phyloP scores from a whole-genome alignment of 2,888 invertebrate species.

The Fissipunctia ypsillon region DNA sequence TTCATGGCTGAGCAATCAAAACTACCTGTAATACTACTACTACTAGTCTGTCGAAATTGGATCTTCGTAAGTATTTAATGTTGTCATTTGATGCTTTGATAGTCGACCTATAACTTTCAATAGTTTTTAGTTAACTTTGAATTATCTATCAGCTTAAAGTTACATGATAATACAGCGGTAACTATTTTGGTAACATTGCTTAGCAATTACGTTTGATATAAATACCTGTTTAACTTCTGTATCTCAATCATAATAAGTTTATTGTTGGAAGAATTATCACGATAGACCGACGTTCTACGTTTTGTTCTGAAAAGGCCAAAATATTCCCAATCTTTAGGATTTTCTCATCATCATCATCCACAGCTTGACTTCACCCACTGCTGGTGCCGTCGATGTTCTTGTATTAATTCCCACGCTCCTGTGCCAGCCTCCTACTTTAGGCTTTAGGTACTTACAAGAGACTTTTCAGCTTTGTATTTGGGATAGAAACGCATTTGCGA shows the following conservation, averaged over 20 bases:
- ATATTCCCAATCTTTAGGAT: not conserved
- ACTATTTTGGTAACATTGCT: not conserved
- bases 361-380: too few species aligned
- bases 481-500: not conserved
- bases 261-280: not conserved
- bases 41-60: slow-evolving; percentile 13
- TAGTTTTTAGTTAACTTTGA: slow-evolving; percentile 35
- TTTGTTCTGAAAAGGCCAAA: not conserved
- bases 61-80: slow-evolving; percentile 16
- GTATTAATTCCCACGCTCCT: too few species aligned
- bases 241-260: not conserved
- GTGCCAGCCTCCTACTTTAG: not conserved
- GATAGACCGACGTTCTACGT: not conserved
- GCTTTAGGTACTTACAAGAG: not conserved
- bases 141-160: slow-evolving; percentile 16
- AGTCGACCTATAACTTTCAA: slow-evolving; percentile 10
- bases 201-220: not conserved
- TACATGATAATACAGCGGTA: too few species aligned
- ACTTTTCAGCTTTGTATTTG: not conserved
- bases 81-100: slow-evolving; percentile 16
- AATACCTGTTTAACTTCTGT: not conserved
- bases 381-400: not conserved
- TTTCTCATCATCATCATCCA: not conserved
- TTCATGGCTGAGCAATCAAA: slow-evolving; percentile 26
- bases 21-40: slow-evolving; percentile 19